phyloP scores from a whole-genome alignment of 2,797 vertebrate species.

The Miichthys miiuy region DNA sequence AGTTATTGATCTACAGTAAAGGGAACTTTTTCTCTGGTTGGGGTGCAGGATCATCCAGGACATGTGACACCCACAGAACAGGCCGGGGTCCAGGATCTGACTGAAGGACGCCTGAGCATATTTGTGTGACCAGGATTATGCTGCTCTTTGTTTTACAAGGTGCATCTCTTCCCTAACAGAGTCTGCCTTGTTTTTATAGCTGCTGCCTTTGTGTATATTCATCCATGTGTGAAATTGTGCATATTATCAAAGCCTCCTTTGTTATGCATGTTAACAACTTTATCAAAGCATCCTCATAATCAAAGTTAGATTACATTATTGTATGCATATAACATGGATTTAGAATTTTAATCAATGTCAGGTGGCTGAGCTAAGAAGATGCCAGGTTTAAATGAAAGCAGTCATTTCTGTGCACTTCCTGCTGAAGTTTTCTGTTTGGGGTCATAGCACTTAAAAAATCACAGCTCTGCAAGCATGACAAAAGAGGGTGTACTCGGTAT shows the following conservation, averaged over 20 bases:
- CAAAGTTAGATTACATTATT: conserved; percentile 58
- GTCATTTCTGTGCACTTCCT: not conserved
- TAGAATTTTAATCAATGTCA: conserved; percentile 39
- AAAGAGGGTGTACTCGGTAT: not conserved
- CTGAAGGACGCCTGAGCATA: conserved; percentile 22
- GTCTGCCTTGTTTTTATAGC: conserved; percentile 40
- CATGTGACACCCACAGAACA: not conserved
- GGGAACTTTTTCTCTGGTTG: not conserved
- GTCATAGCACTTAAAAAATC: not conserved
- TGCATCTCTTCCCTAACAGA: conserved; percentile 27
- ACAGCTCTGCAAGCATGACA: not conserved
- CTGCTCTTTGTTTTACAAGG: conserved; percentile 50
- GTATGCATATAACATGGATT: conserved; percentile 28
- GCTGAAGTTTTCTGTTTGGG: too few species aligned
- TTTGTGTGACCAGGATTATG: conserved; percentile 17
- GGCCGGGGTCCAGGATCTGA: not conserved
- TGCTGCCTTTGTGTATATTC: conserved; percentile 47
- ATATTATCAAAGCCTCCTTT: conserved; percentile 60
- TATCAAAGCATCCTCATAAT: conserved; percentile 65
- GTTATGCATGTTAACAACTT: conserved; percentile 61
- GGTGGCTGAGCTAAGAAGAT: not conserved
- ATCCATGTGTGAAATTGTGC: conserved; percentile 66
- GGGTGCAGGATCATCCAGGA: not conserved
- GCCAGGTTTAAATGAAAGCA: not conserved
- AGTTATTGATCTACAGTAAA: not conserved